Base-by-base conservation (phyloP, 2,888 invertebrate genomes). In the Aphodius granarius region DNA sequence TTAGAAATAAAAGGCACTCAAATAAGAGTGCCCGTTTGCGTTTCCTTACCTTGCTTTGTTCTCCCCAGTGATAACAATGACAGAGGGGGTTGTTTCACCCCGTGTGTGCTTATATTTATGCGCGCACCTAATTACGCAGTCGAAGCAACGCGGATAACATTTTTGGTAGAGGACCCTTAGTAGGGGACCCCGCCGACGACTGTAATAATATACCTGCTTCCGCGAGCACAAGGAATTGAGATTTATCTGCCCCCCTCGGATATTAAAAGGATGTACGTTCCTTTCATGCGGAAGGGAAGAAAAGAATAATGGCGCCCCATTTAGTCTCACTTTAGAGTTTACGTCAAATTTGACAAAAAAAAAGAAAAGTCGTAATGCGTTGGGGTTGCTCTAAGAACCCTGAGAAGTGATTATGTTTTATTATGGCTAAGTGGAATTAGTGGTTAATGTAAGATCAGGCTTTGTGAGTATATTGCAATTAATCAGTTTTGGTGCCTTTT, bases 41-140 rank as follows among this genome's bases (percentile, higher is more conserved):
- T 43, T 43, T 43, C 13, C 6, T 43, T 9, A 6, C 13, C 43
- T 43, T 43, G 13, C 1, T 43, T 43, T 43, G 3, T 43, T 43
- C 13, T 13, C 43, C 43, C 43, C 43, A 43, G 13, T 43, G 43
- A 43, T 43, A 43, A 43, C 43, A 43, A 43, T 43, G 43, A 9
- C 43, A 13, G 43, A 43, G 43, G 43, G 43, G 43, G 1, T 43
- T 43, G 43, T 43, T 43, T 43, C 13, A 43, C 43, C 43, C 43
- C 43, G 43, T 43, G 43, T 23, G 23, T 43, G 43, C 13, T 6
- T 13, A 13, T 43, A 43, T 43, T 43, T 43, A 43, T 43, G 13
- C 18, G 68, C 68, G 19, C 68, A 68, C 68, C 68, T 68, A 68
- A 68, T 22, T 68, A 68, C 68, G 68, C 68, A 22, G 68, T 68